Evolutionary conservation across 1,140 invertebrate genomes (phyloP).

Genomic region (Zaprionus tsacasi): DNA sequence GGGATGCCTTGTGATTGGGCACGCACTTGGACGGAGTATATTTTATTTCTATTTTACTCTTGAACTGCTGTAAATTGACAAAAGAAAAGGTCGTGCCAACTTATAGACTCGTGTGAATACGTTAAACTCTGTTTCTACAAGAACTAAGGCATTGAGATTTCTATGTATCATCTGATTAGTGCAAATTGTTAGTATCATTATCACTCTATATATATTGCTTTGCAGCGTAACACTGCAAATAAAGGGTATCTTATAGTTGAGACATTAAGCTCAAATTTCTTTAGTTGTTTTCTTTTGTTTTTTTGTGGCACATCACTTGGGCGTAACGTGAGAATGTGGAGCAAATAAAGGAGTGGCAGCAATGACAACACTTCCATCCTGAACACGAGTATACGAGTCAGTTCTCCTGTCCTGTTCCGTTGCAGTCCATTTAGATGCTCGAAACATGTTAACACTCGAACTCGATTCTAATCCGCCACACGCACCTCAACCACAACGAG

Average conservation of each 20-base stretch:
- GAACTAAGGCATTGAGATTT: too few species aligned
- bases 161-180: too few species aligned
- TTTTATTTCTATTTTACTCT: neutral
- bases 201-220: too few species aligned
- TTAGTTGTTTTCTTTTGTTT: slow-evolving; percentile 2
- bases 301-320: slow-evolving; percentile 26
- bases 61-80: neutral
- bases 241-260: neutral
- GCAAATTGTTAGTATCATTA: too few species aligned
- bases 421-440: slow-evolving; percentile 28
- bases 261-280: neutral
- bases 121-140: too few species aligned
- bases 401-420: slow-evolving; percentile 15
- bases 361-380: slow-evolving; percentile 16
- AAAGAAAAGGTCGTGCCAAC: neutral
- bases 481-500: slow-evolving; percentile 28
- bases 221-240: too few species aligned
- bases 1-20: neutral
- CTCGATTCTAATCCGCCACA: slow-evolving; percentile 20
- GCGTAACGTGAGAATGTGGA: slow-evolving; percentile 1
- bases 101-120: too few species aligned
- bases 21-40: neutral
- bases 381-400: slow-evolving; percentile 24
- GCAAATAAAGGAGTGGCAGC: slow-evolving; percentile 9
- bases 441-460: slow-evolving; percentile 59